Conservation (phyloP, 1,140 invertebrate genomes). For the Parasteatoda tepidariorum region DNA sequence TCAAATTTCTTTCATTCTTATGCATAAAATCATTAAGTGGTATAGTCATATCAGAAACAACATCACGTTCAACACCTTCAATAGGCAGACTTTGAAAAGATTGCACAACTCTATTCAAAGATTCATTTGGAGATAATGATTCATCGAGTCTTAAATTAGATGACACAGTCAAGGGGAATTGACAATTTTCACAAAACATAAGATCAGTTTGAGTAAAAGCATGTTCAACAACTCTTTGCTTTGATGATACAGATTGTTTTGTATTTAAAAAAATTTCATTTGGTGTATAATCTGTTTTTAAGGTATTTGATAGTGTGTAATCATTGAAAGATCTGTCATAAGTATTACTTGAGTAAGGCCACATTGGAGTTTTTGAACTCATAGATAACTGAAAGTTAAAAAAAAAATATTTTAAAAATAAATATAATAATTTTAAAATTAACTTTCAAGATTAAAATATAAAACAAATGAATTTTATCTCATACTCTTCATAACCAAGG, state of each 20-base stretch:
- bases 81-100: too few species aligned
- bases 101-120: too few species aligned
- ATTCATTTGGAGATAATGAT: too few species aligned
- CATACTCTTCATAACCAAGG: too few species aligned
- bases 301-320: background rate
- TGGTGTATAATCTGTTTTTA: background rate
- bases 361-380: background rate
- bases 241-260: background rate
- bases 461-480: too few species aligned
- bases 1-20: too few species aligned
- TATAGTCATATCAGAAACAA: too few species aligned
- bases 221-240: background rate
- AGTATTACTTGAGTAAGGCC: background rate
- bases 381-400: background rate
- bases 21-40: too few species aligned
- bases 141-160: too few species aligned
- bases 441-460: too few species aligned
- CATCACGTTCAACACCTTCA: too few species aligned
- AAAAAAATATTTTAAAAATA: background rate
- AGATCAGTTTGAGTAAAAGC: slow-evolving; percentile 19
- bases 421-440: background rate
- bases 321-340: background rate
- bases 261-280: background rate
- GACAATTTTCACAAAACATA: slow-evolving; percentile 37
- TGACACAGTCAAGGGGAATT: slow-evolving; percentile 25